Conservation (phyloP, 2,888 invertebrate genomes). For the Eristalinus sepulchralis region DNA sequence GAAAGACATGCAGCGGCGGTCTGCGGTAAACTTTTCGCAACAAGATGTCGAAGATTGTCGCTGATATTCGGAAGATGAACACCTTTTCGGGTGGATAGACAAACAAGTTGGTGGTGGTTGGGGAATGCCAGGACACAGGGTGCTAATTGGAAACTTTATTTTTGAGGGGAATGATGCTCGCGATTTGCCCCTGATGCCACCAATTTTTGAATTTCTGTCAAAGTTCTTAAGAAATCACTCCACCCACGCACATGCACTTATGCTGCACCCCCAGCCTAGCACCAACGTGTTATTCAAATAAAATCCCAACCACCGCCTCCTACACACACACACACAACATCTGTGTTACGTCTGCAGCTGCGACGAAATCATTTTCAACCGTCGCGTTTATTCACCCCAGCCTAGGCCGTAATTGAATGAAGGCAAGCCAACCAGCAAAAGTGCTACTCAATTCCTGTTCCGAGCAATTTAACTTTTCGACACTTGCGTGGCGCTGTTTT, state of each 20-base stretch:
- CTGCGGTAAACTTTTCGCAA: neutral
- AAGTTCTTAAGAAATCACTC: no score
- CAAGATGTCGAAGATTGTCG: neutral
- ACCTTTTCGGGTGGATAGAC: neutral
- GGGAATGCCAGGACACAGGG: neutral
- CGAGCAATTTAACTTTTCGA: constrained; percentile 63
- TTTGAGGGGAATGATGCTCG: neutral
- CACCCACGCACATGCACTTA: no score
- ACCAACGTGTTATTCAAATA: no score
- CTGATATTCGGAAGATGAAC: neutral
- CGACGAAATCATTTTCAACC: neutral
- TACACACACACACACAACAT: no score
- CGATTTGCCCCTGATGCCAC: no score
- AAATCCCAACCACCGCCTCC: no score
- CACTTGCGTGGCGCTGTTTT: constrained; percentile 8
- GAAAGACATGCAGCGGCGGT: neutral
- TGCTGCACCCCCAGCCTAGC: no score
- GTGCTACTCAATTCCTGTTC: constrained; percentile 42
- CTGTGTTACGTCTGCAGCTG: neutral
- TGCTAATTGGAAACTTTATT: neutral
- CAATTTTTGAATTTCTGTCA: no score
- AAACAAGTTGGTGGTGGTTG: neutral
- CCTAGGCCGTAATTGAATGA: constrained; percentile 14
- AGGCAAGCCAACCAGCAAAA: constrained; percentile 35
- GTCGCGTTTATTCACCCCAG: neutral